These are phyloP conservation scores for Caenorhabditis sinica DNA, from an alignment of 2,888 invertebrate genomes.

Conservation along the genomic window DNA sequence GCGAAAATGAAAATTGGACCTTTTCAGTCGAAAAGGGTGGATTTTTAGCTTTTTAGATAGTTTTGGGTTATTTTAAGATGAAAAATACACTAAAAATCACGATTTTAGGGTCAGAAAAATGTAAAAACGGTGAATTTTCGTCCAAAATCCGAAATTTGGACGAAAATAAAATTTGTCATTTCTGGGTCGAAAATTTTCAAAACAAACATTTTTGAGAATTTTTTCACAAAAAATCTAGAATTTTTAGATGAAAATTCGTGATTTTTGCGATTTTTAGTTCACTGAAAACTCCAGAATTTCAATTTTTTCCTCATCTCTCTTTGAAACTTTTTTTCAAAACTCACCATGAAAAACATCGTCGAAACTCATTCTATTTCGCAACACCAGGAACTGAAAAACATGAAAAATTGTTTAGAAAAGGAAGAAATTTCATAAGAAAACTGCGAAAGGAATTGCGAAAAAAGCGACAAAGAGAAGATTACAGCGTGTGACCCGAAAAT, in stretches of 20 bases:
- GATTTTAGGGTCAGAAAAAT: background rate
- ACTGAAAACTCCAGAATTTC: background rate
- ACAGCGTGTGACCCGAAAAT: conserved; percentile 27
- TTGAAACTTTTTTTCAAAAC: background rate
- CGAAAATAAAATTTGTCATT: too few species aligned
- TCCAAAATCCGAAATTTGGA: too few species aligned
- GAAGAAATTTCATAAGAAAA: conserved; percentile 33
- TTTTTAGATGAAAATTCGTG: too few species aligned
- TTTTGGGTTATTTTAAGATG: background rate
- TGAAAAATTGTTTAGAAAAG: too few species aligned
- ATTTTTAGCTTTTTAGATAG: background rate
- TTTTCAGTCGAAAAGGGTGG: background rate
- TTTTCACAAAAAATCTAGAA: background rate
- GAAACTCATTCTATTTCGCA: conserved; percentile 47
- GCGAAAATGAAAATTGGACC: background rate
- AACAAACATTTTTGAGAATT: background rate
- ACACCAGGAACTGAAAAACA: conserved; percentile 16
- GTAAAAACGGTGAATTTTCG: background rate
- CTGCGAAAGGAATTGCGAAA: conserved; percentile 44
- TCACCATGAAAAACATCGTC: conserved; percentile 62
- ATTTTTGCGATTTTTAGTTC: background rate
- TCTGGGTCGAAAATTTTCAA: too few species aligned
- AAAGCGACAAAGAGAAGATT: conserved; percentile 21
- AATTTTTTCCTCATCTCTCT: background rate
- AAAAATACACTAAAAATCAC: too few species aligned